Evolutionary conservation across 2,888 invertebrate species (phyloP), one percentile per base, ranked within the genome.

Genomic region (Vannuccia rotundouncinata): DNA sequence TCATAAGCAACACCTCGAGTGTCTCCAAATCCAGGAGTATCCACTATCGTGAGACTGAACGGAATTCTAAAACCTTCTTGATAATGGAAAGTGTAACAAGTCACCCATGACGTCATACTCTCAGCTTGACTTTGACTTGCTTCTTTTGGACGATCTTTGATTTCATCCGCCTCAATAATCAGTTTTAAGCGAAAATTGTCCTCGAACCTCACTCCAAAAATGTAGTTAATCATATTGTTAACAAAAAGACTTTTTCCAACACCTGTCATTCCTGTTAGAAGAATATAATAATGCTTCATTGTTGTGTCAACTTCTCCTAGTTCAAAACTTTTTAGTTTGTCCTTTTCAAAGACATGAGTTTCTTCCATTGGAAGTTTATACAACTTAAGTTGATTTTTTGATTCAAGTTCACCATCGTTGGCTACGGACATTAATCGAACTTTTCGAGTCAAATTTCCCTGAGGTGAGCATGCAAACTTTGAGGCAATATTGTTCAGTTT

Each of bases 21-120:
- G 82, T 80, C 80, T 30, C 80, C 80, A 25, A 80, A 80, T 0
- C 80, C 80, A 31, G 30, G 78, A n/a, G 78, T 77, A 31, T 29
- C 59, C 2, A 77, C 59, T 27, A 77, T 60, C 27, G 30, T 77
- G 28, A 77, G 31, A 27, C 59, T 77, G 78, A 60, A 79, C 5
- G 79, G 75, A 5, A 77, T 25, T 5, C 25, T n/a, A 0, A 78
- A 75, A 25, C 79, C 79, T 25, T 78, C 79, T 25, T 79, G 76
- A 1, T 1, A 2, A 13, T 79, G 76, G 27, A 79, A 27, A 0
- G 79, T 79, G 79, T 79, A 79, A 1, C 28, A 22, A 0, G 79
- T 79, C 25, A 79, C 45, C 76, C 79, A 78, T 28, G 45, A 66
- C 1, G 79, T 79, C 28, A 28, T 22, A 29, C 77, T 78, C 2